Base-by-base conservation (phyloP, 1,140 invertebrate species). In the Panagrolaimus sp. region DNA sequence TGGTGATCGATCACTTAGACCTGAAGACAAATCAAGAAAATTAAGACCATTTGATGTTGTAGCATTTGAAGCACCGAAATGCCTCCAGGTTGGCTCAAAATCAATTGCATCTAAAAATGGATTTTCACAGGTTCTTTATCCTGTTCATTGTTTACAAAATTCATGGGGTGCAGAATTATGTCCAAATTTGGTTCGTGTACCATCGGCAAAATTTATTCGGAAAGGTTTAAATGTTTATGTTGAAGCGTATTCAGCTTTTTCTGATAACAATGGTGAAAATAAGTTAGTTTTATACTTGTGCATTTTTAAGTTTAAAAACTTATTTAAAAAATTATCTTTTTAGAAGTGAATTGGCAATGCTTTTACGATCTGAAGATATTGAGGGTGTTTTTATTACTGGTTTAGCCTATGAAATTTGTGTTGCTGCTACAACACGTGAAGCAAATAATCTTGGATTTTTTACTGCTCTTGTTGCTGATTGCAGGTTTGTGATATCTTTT, bases 241-340 rank as follows among this genome's bases (percentile, higher is more conserved):
- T 9, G 95, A 98, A 82, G 94, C 92, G 1, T 98, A 98, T 84
- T 96, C 93, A 0, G 95, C 94, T 14, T 98, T 98, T 86, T 95
- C 91, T 90, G 94, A 98, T 84, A 97, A 97, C 85, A 90, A 91
- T 46, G 72, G 73, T 14, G 46, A 73, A 9, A 71, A 72, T 13
- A 79, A 70, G 77, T 76, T 45, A 64, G 66, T 62, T 31, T 14
- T 46, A 38, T n/a, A 72, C 75, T 16, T 71, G n/a, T 20, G 25
- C 27, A 13, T 31, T 14, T 48, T 8, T 16, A 62, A 65, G 27
- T 20, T 1, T 14, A 38, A 16, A 66, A 11, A 31, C 68, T 3
- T 57, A 51, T 63, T n/a, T 9, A 16, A 68, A 81, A 92, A 92
- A 83, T 92, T 83, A n/a, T n/a, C n/a, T 92, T 38, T 90, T 89